These are phyloP conservation scores for Vesta saturnalis DNA, from an alignment of 2,888 invertebrate species.

Conservation along the genomic window DNA sequence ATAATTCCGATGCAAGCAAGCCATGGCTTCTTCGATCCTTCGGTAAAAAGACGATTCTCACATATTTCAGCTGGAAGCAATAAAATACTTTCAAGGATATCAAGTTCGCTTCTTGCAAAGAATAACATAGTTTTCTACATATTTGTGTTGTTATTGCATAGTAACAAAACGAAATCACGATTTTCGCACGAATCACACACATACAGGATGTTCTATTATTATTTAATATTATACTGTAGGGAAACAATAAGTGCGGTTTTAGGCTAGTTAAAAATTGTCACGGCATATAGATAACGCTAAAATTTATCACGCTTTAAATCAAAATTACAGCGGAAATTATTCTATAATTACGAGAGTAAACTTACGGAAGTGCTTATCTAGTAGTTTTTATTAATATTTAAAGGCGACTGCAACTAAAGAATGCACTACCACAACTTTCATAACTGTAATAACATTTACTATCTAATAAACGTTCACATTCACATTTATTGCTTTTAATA, in stretches of 20 bases:
- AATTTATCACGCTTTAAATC: conserved; percentile 13
- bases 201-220: background rate
- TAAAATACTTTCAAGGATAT: conserved; percentile 7
- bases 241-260: conserved; percentile 6
- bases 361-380: conserved; percentile 19
- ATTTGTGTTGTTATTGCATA: conserved; percentile 2
- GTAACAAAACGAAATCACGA: conserved; percentile 2
- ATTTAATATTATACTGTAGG: background rate
- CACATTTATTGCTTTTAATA: no score
- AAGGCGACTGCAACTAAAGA: background rate
- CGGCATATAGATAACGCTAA: background rate
- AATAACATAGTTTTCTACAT: no score
- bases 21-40: background rate
- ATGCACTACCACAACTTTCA: background rate
- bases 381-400: background rate
- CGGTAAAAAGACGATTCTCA: background rate
- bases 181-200: conserved; percentile 1
- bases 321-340: conserved; percentile 10
- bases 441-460: no score
- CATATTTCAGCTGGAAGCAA: background rate
- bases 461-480: no score
- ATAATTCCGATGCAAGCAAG: background rate
- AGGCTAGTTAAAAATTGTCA: background rate
- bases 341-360: conserved; percentile 11
- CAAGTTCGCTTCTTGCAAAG: conserved; percentile 8